Percentiles rank a stretch among this genome's conserved stretches.
These are phyloP conservation scores for Portunus trituberculatus DNA, from an alignment of 1,140 invertebrate genomes.

Conservation along the genomic window DNA sequence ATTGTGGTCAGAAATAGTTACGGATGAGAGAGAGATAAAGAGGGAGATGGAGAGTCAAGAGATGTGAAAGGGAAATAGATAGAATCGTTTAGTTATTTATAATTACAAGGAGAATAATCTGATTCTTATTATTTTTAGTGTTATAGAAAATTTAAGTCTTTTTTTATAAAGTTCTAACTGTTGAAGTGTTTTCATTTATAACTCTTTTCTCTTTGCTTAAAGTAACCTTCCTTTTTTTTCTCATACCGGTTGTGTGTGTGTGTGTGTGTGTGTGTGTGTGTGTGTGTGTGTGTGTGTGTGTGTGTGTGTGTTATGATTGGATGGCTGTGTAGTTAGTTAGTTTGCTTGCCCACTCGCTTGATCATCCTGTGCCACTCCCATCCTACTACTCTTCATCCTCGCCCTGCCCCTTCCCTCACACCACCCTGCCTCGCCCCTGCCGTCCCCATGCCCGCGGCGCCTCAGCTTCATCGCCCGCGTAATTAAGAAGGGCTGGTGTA, in stretches of 20 bases:
- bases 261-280: conserved; percentile 18
- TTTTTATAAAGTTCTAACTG: neutral
- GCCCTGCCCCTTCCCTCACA: neutral
- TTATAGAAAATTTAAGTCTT: neutral
- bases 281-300: neutral
- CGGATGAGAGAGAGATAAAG: neutral
- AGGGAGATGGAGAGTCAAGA: neutral
- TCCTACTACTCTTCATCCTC: neutral
- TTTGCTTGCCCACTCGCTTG: neutral
- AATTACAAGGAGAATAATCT: neutral
- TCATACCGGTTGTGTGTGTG: neutral
- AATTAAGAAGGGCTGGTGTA: neutral
- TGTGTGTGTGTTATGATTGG: neutral
- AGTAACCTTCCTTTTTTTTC: neutral
- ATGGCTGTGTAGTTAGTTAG: neutral
- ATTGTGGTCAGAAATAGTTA: too few relatives aligned
- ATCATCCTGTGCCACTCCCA: neutral
- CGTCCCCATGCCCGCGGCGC: neutral
- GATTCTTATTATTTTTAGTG: too few relatives aligned
- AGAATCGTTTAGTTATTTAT: neutral
- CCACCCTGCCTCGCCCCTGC: neutral
- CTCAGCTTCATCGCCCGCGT: neutral
- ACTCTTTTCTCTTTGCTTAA: neutral
- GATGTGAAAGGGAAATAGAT: neutral
- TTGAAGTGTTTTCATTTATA: neutral